Base-by-base conservation (phyloP, 2,888 invertebrate genomes). In the Willowsia nigromaculata region DNA sequence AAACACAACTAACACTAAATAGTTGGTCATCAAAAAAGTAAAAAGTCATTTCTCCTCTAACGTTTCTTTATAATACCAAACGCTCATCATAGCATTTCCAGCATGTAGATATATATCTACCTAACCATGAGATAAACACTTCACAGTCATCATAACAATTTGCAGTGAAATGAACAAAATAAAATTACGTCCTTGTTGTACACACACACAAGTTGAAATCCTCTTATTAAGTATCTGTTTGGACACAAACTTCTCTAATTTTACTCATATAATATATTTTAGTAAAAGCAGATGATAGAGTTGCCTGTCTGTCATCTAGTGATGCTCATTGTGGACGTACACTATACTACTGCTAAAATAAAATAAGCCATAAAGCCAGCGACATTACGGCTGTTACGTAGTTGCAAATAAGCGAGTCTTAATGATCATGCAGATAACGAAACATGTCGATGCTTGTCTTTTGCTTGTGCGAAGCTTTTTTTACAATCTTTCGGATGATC, bases 121-220 rank as follows among this genome's bases (percentile, higher is more conserved):
- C 27, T 18, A 37, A 71, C 53, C 68, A 40, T 30, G 62, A 71
- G 56, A 74, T 74, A 86, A 53, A 71, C 86, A 59, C 59, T 86
- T 86, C 37, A 18, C 62, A 65, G 82, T 62, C 56, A 87, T 80
- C 71, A 81, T 37, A 86, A 82, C 81, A 87, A 65, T 82, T 87
- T 87, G 87, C 87, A 71, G 78, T 76, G 59, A 56, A 78, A 78
- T 65, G 62, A 33, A 85, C 78, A 74, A 74, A 85, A 85, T 50
- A 65, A 85, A 85, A 65, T 71, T 83, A 53, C 18, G 15, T 53
- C 25, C 65, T 50, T 74, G 74, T n/a, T n/a, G n/a, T n/a, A n/a
- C 47, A n/a, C n/a, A 47, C 74, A 27, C 18, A 47, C 25, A 50
- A 27, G 9, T 30, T 47, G 37, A 33, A 43, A 13, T 27, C 59